Evolutionary conservation across 2,797 vertebrate genomes (phyloP).

Genomic region (Pelodytes ibericus): DNA sequence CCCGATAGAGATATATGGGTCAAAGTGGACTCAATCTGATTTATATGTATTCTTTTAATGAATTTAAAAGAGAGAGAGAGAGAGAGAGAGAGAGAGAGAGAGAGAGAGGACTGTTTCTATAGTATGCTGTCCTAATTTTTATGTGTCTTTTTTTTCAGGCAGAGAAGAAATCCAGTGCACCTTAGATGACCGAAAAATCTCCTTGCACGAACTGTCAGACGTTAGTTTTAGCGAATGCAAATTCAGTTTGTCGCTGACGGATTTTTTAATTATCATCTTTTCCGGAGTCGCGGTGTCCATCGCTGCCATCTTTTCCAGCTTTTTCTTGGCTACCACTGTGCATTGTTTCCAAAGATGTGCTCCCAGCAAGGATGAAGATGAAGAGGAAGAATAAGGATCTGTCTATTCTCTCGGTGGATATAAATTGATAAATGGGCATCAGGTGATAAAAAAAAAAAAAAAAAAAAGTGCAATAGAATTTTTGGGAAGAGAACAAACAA

Average conservation of each 20-base stretch:
- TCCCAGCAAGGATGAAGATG: conserved; percentile 88
- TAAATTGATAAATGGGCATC: not conserved
- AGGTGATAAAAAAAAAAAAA: not conserved
- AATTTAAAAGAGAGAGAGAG: too few relatives aligned
- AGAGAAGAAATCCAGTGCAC: conserved; percentile 92
- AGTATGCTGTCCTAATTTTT: not conserved
- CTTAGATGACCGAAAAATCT: conserved; percentile 86
- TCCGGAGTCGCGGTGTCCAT: conserved; percentile 94
- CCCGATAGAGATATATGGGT: too few relatives aligned
- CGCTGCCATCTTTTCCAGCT: conserved; percentile 95
- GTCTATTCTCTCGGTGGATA: not conserved
- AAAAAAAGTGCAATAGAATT: not conserved
- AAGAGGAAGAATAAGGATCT: conserved; percentile 83
- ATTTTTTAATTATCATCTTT: conserved; percentile 97
- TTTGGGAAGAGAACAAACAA: not conserved
- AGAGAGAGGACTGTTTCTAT: too few relatives aligned
- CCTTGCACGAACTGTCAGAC: conserved; percentile 88
- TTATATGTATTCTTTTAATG: too few relatives aligned
- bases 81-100: too few relatives aligned
- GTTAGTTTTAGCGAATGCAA: conserved; percentile 97
- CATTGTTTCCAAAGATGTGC: conserved; percentile 95
- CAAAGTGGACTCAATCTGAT: too few relatives aligned
- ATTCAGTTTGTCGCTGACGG: conserved; percentile 89
- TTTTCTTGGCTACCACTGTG: conserved; percentile 94
- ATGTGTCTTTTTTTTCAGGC: conserved; percentile 70